Percentiles rank a stretch among this genome's conserved stretches.
These are phyloP conservation scores for Caenorhabditis japonica DNA, from an alignment of 2,888 invertebrate genomes.

Conservation along the genomic window DNA sequence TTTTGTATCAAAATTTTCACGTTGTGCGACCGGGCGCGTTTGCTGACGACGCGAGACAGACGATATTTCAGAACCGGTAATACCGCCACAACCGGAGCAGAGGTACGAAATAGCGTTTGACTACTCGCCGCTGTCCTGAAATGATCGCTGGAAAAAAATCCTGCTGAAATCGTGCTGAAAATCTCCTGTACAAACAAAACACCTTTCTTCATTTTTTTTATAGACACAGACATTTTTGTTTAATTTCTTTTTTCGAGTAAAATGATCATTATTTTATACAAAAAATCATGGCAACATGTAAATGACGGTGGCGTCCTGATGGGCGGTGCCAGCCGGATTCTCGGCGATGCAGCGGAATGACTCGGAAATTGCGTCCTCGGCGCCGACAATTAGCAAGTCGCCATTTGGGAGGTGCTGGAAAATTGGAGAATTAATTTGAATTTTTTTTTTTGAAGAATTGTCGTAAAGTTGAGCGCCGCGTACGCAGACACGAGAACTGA, in stretches of 20 bases:
- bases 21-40: too few relatives aligned
- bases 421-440: not conserved
- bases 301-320: constrained; percentile 48
- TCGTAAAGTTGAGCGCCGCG: too few relatives aligned
- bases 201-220: not conserved
- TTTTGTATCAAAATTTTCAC: too few relatives aligned
- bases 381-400: constrained; percentile 53
- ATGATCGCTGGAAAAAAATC: too few relatives aligned
- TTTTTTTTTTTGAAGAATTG: too few relatives aligned
- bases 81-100: constrained; percentile 24
- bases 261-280: not conserved
- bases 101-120: constrained; percentile 31
- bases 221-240: not conserved
- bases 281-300: constrained; percentile 33
- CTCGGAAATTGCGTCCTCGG: constrained; percentile 48
- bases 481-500: too few relatives aligned
- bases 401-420: constrained; percentile 53
- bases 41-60: too few relatives aligned
- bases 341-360: constrained; percentile 57
- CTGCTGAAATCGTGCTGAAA: too few relatives aligned
- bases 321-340: constrained; percentile 41
- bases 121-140: constrained; percentile 21
- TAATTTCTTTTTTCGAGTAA: not conserved
- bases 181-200: too few relatives aligned
- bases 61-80: constrained; percentile 26